Percentiles rank a stretch among this genome's conserved stretches.
Conservation (phyloP, 2,113 vertebrate species). For the Muscicapa adusta region DNA sequence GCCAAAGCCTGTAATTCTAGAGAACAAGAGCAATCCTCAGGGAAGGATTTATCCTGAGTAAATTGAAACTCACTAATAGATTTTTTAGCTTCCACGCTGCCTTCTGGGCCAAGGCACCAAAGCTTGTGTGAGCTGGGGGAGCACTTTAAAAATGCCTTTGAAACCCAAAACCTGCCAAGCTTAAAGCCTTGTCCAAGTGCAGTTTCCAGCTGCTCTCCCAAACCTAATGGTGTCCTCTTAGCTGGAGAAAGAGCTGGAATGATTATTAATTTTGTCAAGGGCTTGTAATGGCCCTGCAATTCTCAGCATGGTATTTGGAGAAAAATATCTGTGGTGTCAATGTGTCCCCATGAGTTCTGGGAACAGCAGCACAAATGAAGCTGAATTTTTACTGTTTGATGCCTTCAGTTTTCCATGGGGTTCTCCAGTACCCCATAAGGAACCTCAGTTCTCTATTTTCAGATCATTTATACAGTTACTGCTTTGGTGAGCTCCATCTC, state of each 20-base stretch:
- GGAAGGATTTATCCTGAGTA: background rate
- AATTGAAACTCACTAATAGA: constrained; percentile 7
- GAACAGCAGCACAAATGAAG: background rate
- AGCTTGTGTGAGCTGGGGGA: background rate
- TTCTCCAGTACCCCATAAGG: background rate
- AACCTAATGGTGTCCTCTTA: background rate
- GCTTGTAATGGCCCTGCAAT: background rate
- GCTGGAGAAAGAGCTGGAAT: background rate
- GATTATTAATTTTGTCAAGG: background rate
- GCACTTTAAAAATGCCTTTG: background rate
- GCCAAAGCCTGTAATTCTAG: background rate
- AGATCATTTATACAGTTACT: background rate
- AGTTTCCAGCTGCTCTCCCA: background rate
- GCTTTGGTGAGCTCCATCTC: background rate
- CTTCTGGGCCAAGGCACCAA: background rate
- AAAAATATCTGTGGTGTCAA: background rate
- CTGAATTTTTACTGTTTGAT: background rate
- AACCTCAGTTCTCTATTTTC: background rate
- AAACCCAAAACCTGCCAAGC: background rate
- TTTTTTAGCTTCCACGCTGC: background rate
- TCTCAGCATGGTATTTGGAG: background rate
- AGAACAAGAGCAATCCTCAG: background rate
- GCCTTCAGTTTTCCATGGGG: background rate
- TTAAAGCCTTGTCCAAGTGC: background rate
- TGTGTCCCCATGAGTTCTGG: background rate